Evolutionary conservation across 2,113 vertebrate species (phyloP).

Genomic region (Apodemus speciosus): DNA sequence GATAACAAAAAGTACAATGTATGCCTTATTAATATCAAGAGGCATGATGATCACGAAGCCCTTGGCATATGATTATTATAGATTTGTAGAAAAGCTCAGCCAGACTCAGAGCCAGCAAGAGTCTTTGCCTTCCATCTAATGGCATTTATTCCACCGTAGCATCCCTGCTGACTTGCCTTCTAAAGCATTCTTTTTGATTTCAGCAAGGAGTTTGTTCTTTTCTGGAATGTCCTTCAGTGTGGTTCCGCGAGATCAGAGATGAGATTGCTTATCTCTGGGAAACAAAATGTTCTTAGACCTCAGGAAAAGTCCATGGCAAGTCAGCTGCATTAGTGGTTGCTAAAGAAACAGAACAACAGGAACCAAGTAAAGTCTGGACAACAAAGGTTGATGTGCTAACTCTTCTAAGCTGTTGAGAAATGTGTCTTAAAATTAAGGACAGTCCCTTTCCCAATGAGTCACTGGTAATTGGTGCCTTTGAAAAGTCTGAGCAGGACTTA

Average conservation of each 20-base stretch:
- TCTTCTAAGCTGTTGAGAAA: conserved; percentile 33
- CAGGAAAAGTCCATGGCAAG: not conserved
- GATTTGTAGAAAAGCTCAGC: not conserved
- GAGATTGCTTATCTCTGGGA: conserved; percentile 10
- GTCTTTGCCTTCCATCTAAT: not conserved
- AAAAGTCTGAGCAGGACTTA: conserved; percentile 72
- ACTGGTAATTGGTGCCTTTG: conserved; percentile 75
- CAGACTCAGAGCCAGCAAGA: not conserved
- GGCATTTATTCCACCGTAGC: not conserved
- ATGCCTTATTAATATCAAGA: not conserved
- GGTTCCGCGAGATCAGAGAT: not conserved
- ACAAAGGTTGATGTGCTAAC: conserved; percentile 26
- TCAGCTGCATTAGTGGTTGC: not conserved
- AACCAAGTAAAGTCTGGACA: not conserved
- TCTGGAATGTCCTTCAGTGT: conserved; percentile 13
- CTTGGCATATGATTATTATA: not conserved
- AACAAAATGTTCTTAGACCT: conserved; percentile 55
- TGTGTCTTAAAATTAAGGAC: conserved; percentile 36
- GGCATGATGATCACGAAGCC: not conserved
- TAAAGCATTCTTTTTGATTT: not conserved
- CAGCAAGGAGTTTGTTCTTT: conserved; percentile 46
- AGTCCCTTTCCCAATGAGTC: conserved; percentile 64
- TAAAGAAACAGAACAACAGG: conserved; percentile 33
- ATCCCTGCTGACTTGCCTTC: not conserved
- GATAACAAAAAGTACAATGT: not conserved